Base-by-base conservation (phyloP, 2,113 vertebrate genomes). In the Willisornis vidua region DNA sequence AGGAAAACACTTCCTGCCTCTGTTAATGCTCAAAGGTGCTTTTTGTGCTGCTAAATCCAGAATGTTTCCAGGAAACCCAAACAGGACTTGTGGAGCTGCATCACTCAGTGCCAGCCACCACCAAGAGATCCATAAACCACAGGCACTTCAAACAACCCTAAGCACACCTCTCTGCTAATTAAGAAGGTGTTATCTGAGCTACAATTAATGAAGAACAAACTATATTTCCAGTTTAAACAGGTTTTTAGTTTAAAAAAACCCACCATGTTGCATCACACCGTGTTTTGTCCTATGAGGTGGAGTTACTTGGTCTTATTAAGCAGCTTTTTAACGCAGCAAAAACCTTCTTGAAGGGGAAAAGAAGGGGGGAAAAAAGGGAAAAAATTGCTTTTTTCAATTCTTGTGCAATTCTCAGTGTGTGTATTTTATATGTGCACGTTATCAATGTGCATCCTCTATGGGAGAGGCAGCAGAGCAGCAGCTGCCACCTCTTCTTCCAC, bases 401-500 rank as follows among this genome's bases (percentile, higher is more conserved):
- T 59, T 13, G 26, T 31, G 20, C 29, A 57, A 19, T 18, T 71
- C 6, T 35, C 17, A 31, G 18, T 4, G 45, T 23, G 23, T 23
- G 14, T 1, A 12, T 54, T n/a, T 41, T 23, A 19, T 6, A 20
- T 1, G 1, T 33, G 29, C 41, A 57, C 10, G 9, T 37, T 74
- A 59, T 12, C 20, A 14, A 49, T 2, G 3, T 43, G 29, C 37
- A 43, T 43, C 62, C 61, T 54, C n/a, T 7, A 1, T 0, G 35
- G 68, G 43, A 80, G 25, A 39, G 57, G n/a, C 76, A 84, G 70
- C 70, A 46, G 2, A 67, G 90, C 9, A 89, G 86, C 87, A 91
- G 90, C 94, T 95, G 85, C 85, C 92, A 90, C n/a, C 75, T 37
- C 88, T 85, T 82, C 87, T 87, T 33, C 82, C 39, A 39, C 74